Evolutionary conservation across 2,888 invertebrate genomes (phyloP).

Genomic region (Xylota sylvarum): DNA sequence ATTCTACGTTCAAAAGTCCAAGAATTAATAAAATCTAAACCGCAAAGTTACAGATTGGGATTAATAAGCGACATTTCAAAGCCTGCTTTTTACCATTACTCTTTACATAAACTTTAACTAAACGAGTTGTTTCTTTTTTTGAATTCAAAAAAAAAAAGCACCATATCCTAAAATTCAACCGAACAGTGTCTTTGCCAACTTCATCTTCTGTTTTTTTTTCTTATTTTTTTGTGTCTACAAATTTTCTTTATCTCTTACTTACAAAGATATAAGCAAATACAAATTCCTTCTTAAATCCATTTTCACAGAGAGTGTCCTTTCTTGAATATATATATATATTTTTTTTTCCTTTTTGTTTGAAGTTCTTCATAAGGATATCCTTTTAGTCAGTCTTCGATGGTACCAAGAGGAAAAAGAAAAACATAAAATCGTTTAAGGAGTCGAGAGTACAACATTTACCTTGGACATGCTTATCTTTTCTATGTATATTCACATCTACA

Average conservation of each 20-base stretch:
- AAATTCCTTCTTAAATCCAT: neutral
- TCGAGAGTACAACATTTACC: constrained; percentile 5
- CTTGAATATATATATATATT: no score
- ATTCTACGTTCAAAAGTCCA: no score
- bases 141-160: neutral
- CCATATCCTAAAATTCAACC: neutral
- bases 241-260: neutral
- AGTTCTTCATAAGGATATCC: neutral
- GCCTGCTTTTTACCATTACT: no score
- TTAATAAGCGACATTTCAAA: no score
- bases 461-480: constrained; percentile 2
- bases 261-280: neutral
- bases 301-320: neutral
- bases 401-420: neutral
- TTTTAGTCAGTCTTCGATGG: neutral
- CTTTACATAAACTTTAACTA: no score
- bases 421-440: neutral
- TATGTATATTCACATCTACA: neutral
- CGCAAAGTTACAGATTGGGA: no score
- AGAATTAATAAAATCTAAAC: no score
- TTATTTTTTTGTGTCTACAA: neutral
- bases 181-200: neutral
- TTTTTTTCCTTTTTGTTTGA: neutral
- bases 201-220: neutral
- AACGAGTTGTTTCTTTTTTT: no score